Percentiles rank a stretch among this genome's conserved stretches.
Conservation (phyloP, 2,113 vertebrate species). For the Rhinogobius similis region DNA sequence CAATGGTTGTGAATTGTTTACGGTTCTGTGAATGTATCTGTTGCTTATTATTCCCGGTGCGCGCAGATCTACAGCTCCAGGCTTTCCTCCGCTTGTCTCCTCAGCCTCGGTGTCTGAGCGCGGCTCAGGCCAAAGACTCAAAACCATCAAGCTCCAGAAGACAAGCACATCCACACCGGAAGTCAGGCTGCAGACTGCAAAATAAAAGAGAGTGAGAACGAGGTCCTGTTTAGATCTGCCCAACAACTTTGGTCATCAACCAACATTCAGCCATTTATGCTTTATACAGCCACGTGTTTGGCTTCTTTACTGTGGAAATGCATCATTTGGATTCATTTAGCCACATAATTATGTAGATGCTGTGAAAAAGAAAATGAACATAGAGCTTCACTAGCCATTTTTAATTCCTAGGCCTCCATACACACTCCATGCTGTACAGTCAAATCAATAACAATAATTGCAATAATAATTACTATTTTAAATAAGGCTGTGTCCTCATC, state of each 20-base stretch:
- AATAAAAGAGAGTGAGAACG: constrained; percentile 27
- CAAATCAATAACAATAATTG: no score
- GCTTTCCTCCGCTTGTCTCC: constrained; percentile 60
- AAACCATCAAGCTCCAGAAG: constrained; percentile 17
- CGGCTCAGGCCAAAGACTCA: constrained; percentile 60
- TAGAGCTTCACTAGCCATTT: no score
- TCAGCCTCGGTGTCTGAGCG: constrained; percentile 61
- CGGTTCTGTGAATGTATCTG: neutral
- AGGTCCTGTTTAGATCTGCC: neutral
- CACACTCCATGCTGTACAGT: no score
- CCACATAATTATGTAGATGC: neutral
- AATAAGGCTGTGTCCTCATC: no score
- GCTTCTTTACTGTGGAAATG: neutral
- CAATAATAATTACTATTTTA: no score
- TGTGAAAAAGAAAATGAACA: no score
- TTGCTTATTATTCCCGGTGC: constrained; percentile 8
- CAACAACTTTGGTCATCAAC: neutral
- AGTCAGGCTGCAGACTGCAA: neutral
- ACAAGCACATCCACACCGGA: constrained; percentile 15
- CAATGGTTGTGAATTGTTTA: neutral
- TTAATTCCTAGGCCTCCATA: no score
- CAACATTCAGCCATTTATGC: neutral
- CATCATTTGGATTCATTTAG: neutral
- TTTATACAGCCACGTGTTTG: neutral
- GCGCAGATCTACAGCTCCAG: constrained; percentile 45